Evolutionary conservation across 1,140 invertebrate species (phyloP).

Genomic region (Macrostomum lignano): DNA sequence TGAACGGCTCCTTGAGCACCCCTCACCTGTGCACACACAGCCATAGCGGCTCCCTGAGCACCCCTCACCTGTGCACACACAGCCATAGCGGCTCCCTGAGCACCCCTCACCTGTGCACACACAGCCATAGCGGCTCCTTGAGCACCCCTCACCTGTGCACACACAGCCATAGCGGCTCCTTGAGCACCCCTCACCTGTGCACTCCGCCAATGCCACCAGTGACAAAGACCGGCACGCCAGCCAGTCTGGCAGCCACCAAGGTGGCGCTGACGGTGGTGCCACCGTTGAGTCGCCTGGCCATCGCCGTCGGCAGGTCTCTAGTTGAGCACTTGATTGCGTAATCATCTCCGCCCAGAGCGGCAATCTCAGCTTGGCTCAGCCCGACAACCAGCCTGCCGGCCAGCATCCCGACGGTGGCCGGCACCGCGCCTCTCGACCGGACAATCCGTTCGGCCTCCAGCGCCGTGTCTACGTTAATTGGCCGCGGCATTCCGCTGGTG

Average conservation of each 20-base stretch:
- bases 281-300: slow-evolving; percentile 33
- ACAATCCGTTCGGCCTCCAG: slow-evolving; percentile 48
- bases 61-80: no score
- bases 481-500: slow-evolving; percentile 87
- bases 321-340: slow-evolving; percentile 45
- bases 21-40: no score
- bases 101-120: no score
- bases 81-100: no score
- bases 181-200: slow-evolving; percentile 54
- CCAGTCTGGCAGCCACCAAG: slow-evolving; percentile 46
- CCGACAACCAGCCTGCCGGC: slow-evolving; percentile 51
- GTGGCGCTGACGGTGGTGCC: slow-evolving; percentile 88
- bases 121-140: no score
- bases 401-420: slow-evolving; percentile 67
- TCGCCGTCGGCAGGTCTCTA: slow-evolving; percentile 42
- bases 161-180: no score
- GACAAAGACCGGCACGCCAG: slow-evolving; percentile 65
- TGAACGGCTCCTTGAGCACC: no score
- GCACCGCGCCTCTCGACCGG: slow-evolving; percentile 42
- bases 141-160: no score
- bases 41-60: no score
- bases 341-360: slow-evolving; percentile 21
- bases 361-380: slow-evolving; percentile 35
- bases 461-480: slow-evolving; percentile 58
- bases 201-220: slow-evolving; percentile 74